These are phyloP conservation scores for Sebastes baramenuke DNA, from an alignment of 2,797 vertebrate species.

Conservation along the genomic window DNA sequence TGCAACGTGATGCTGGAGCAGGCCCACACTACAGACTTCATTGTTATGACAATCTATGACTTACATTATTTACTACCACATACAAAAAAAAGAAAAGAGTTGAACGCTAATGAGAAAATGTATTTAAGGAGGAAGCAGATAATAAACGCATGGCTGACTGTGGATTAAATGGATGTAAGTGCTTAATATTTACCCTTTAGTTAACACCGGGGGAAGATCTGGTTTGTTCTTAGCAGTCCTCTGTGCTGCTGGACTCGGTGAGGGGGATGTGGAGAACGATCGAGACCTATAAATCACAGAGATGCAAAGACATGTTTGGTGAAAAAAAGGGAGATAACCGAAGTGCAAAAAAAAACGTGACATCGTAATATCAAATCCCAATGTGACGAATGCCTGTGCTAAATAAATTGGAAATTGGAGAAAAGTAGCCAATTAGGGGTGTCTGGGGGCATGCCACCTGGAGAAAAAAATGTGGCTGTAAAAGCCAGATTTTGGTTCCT, in stretches of 20 bases:
- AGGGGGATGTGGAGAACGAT: slow-evolving; percentile 93
- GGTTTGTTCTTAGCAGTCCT: slow-evolving; percentile 89
- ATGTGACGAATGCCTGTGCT: no score
- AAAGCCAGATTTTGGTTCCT: no score
- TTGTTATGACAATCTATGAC: neutral
- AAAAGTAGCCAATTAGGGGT: no score
- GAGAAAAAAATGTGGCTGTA: no score
- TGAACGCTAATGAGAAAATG: neutral
- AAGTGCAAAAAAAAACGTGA: no score
- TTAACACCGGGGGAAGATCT: slow-evolving; percentile 79
- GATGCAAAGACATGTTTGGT: no score
- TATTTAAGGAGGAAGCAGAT: neutral
- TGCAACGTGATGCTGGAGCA: neutral
- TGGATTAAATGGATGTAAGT: neutral
- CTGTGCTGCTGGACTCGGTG: slow-evolving; percentile 88
- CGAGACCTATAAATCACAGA: slow-evolving; percentile 81
- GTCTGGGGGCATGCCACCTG: no score
- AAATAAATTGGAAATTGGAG: no score
- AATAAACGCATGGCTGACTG: neutral
- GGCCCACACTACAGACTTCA: neutral
- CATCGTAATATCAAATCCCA: no score
- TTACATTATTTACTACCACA: neutral
- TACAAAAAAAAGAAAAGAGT: neutral
- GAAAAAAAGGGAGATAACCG: no score
- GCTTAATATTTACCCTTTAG: slow-evolving; percentile 86